These are phyloP conservation scores for Acromyrmex heyeri DNA, from an alignment of 1,140 invertebrate genomes.

Conservation along the genomic window DNA sequence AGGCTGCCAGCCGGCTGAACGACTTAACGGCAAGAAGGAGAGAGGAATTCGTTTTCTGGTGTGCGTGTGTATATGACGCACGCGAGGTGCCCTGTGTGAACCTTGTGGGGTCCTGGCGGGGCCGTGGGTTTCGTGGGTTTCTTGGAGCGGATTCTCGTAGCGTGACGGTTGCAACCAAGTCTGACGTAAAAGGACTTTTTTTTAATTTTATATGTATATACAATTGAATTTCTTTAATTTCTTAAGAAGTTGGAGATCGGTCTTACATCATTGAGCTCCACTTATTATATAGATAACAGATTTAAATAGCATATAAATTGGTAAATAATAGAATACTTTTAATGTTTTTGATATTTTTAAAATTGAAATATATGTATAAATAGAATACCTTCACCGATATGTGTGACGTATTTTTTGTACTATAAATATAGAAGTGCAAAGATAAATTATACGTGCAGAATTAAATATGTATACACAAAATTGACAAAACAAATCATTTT, in stretches of 20 bases:
- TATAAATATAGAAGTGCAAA: not conserved
- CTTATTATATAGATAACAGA: not conserved
- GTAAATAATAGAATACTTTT: not conserved
- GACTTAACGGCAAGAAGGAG: conserved; percentile 36
- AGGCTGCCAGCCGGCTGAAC: conserved; percentile 52
- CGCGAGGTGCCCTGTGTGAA: not conserved
- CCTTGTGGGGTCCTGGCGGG: conserved; percentile 29
- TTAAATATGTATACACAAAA: not conserved
- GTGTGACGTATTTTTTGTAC: not conserved
- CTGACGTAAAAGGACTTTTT: not conserved
- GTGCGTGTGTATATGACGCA: not conserved
- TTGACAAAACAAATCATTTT: not conserved
- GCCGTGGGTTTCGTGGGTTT: conserved; percentile 22
- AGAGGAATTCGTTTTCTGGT: conserved; percentile 48
- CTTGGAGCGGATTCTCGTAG: not conserved
- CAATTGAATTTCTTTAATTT: not conserved
- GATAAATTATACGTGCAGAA: not conserved
- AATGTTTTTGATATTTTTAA: not conserved
- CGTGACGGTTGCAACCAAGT: conserved; percentile 8
- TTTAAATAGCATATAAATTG: not conserved
- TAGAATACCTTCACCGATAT: not conserved
- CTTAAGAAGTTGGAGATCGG: not conserved
- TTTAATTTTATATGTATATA: not conserved
- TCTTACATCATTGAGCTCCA: not conserved
- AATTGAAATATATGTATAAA: not conserved